A percentile compares a stretch with the other conserved stretches of the same genome.
phyloP scores from a whole-genome alignment of 2,888 invertebrate species.

The Latheticus oryzae region DNA sequence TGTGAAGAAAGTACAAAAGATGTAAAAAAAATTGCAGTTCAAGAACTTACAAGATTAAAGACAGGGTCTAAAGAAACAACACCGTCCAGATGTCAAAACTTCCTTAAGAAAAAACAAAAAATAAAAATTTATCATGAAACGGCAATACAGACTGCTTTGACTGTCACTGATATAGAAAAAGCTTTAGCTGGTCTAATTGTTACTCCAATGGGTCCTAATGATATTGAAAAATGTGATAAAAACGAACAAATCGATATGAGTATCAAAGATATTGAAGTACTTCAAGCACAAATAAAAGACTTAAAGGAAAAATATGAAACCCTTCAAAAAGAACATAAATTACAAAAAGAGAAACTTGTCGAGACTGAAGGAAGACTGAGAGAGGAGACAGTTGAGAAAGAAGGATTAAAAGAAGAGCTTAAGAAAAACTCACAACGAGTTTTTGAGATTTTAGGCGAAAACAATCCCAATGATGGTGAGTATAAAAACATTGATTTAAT shows the following conservation, averaged over 20 bases:
- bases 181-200: slow-evolving; percentile 73
- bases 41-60: slow-evolving; percentile 37
- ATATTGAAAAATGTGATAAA: slow-evolving; percentile 58
- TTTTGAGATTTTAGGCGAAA: slow-evolving; percentile 71
- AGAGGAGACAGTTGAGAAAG: slow-evolving; percentile 78
- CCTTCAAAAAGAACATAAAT: slow-evolving; percentile 66
- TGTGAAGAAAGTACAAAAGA: slow-evolving; percentile 65
- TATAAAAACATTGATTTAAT: no score
- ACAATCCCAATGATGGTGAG: slow-evolving; percentile 69
- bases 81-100: slow-evolving; percentile 58
- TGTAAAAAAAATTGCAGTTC: slow-evolving; percentile 31
- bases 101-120: slow-evolving; percentile 62
- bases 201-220: slow-evolving; percentile 55
- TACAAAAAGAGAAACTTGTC: slow-evolving; percentile 65
- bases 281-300: slow-evolving; percentile 71
- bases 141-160: slow-evolving; percentile 80
- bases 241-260: slow-evolving; percentile 69
- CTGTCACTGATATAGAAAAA: slow-evolving; percentile 78
- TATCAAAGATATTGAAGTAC: slow-evolving; percentile 72
- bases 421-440: slow-evolving; percentile 80
- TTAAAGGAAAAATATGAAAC: slow-evolving; percentile 73
- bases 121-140: slow-evolving; percentile 86
- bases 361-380: slow-evolving; percentile 73
- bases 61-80: slow-evolving; percentile 45
- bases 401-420: slow-evolving; percentile 79